Evolutionary conservation across 2,888 invertebrate species (phyloP).

Genomic region (Plagodis pulveraria): DNA sequence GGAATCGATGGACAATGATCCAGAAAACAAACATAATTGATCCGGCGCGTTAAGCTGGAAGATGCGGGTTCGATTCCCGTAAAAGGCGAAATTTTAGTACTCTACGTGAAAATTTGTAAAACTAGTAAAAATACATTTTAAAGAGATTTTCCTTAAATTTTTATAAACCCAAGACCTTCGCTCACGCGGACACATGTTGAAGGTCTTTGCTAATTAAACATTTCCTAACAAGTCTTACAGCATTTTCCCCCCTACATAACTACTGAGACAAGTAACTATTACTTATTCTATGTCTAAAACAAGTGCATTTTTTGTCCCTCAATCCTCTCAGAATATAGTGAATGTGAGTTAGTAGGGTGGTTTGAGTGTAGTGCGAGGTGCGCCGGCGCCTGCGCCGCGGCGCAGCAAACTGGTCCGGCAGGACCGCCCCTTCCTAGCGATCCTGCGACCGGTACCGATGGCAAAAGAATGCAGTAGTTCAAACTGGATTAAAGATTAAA

Average conservation of each 20-base stretch:
- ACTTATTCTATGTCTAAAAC: not conserved
- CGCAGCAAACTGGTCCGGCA: slow-evolving; percentile 71
- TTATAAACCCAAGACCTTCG: too few species aligned
- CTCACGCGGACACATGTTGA: too few species aligned
- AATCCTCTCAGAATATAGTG: slow-evolving; percentile 21
- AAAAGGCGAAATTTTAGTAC: not conserved
- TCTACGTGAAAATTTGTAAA: too few species aligned
- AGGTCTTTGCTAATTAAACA: too few species aligned
- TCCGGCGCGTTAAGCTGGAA: not conserved
- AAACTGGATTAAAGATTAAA: not conserved
- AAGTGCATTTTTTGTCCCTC: slow-evolving; percentile 16
- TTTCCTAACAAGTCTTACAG: not conserved
- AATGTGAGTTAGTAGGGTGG: slow-evolving; percentile 63
- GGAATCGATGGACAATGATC: too few species aligned
- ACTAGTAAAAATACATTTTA: not conserved
- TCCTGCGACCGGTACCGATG: slow-evolving; percentile 49
- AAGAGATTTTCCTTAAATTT: not conserved
- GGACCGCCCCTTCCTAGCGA: slow-evolving; percentile 73
- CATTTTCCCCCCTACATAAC: not conserved
- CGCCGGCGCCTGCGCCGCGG: too few species aligned
- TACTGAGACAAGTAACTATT: not conserved
- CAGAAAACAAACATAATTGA: not conserved
- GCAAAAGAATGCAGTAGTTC: slow-evolving; percentile 31
- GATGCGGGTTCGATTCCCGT: not conserved
- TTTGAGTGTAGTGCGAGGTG: slow-evolving; percentile 27